phyloP scores from a whole-genome alignment of 2,797 vertebrate genomes.

The Gallinago stenura region DNA sequence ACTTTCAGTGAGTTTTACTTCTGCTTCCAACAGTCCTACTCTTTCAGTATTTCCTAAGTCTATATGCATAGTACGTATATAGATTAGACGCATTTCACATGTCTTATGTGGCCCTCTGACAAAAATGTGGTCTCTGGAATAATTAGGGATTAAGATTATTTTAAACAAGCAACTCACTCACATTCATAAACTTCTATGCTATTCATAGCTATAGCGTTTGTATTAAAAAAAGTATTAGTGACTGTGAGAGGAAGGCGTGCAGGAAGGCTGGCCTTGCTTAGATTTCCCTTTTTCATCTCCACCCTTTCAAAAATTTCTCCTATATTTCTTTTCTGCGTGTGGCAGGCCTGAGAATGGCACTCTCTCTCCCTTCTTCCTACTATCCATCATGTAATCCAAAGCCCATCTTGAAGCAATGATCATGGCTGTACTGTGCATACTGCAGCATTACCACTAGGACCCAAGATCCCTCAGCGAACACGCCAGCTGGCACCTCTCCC shows the following conservation, averaged over 20 bases:
- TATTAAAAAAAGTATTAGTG: not conserved
- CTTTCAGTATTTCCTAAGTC: not conserved
- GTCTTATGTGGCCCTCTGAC: not conserved
- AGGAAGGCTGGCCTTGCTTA: not conserved
- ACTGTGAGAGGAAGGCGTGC: not conserved
- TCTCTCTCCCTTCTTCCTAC: not conserved
- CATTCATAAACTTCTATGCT: not conserved
- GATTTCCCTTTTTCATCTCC: not conserved
- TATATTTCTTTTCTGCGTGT: not conserved
- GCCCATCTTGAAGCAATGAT: slow-evolving; percentile 46
- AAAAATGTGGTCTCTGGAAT: not conserved
- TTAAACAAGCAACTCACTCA: not conserved
- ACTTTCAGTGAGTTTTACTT: not conserved
- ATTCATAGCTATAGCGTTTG: not conserved
- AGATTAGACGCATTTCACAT: not conserved
- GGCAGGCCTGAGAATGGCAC: not conserved
- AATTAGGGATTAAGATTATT: not conserved
- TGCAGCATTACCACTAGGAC: slow-evolving; percentile 12
- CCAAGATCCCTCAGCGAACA: not conserved
- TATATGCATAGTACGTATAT: not conserved
- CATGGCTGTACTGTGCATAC: not conserved
- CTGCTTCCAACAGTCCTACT: not conserved
- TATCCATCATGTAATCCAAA: not conserved
- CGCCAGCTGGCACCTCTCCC: slow-evolving; percentile 54
- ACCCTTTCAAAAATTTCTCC: not conserved